Evolutionary conservation across 1,140 invertebrate genomes (phyloP).

Genomic region (Bombus cullumanus): DNA sequence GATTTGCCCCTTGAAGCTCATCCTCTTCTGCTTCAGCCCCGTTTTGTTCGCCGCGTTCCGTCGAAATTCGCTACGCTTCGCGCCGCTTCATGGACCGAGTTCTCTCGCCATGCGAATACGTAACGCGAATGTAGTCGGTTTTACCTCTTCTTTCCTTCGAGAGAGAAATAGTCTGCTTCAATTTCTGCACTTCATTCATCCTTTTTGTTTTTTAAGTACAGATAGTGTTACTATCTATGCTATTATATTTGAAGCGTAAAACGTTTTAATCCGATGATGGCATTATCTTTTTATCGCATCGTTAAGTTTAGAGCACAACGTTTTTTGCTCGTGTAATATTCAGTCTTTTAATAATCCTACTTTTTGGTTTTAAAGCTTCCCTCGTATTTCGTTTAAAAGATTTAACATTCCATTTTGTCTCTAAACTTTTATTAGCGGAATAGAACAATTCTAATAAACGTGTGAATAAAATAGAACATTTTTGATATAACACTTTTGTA

Average conservation of each 20-base stretch:
- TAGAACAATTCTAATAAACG: not conserved
- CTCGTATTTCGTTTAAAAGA: not conserved
- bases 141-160: too few relatives aligned
- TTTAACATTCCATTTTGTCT: not conserved
- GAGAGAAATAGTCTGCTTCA: not conserved
- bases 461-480: not conserved
- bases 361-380: not conserved
- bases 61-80: conserved; percentile 49
- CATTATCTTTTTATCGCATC: not conserved
- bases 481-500: too few relatives aligned
- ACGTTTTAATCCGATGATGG: not conserved
- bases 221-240: not conserved
- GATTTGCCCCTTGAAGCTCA: conserved; percentile 51
- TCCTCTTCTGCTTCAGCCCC: not conserved
- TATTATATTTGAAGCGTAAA: not conserved
- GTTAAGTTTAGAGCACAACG: too few relatives aligned
- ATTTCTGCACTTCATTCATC: not conserved
- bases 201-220: not conserved
- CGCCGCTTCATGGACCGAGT: not conserved
- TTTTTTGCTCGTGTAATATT: not conserved
- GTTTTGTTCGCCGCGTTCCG: conserved; percentile 3
- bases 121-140: not conserved
- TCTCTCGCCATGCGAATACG: not conserved
- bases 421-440: not conserved
- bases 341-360: not conserved